phyloP scores from a whole-genome alignment of 2,797 vertebrate genomes.

The Microhierax caerulescens region DNA sequence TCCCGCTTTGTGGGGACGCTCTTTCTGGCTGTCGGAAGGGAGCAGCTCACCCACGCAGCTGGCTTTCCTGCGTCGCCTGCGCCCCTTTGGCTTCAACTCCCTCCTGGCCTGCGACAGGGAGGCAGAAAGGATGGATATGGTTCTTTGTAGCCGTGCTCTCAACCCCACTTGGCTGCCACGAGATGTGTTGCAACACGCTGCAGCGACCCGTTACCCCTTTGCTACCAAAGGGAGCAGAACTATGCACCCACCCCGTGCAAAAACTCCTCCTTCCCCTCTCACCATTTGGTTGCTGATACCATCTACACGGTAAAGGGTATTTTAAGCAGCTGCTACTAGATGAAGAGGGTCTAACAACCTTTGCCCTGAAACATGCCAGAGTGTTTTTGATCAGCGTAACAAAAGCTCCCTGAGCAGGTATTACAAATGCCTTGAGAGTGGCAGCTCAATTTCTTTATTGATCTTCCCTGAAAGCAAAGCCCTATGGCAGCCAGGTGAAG shows the following conservation, averaged over 20 bases:
- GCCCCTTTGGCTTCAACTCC: not conserved
- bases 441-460: not conserved
- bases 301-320: not conserved
- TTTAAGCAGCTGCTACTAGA: not conserved
- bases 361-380: not conserved
- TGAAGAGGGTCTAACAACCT: not conserved
- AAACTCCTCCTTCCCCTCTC: not conserved
- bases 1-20: not conserved
- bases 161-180: not conserved
- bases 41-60: not conserved
- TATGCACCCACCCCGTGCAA: not conserved
- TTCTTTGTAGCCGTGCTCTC: fast-evolving
- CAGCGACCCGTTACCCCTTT: not conserved
- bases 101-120: not conserved
- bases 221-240: not conserved
- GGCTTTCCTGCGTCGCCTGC: not conserved
- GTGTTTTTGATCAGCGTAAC: not conserved
- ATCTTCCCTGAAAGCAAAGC: not conserved
- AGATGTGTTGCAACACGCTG: fast-evolving
- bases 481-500: not conserved
- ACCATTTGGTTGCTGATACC: not conserved
- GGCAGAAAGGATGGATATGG: not conserved
- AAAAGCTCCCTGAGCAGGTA: not conserved
- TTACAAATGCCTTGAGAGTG: not conserved
- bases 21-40: not conserved